These are phyloP conservation scores for Lasiurus cinereus DNA, from an alignment of 2,113 vertebrate genomes.

Conservation along the genomic window DNA sequence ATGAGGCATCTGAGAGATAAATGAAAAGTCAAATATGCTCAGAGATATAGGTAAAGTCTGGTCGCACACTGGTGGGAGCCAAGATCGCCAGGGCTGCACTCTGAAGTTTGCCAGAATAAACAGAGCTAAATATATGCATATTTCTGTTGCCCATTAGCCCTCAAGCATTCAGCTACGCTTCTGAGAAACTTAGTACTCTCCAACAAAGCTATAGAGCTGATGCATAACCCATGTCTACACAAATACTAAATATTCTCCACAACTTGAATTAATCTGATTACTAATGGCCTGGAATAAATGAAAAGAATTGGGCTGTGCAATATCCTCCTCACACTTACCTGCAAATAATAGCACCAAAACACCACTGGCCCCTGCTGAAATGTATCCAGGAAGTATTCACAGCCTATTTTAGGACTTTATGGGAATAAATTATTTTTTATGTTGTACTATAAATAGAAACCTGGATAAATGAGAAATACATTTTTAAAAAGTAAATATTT, in stretches of 20 bases:
- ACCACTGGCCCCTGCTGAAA: background rate
- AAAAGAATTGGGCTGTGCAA: slow-evolving; percentile 1
- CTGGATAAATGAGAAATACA: slow-evolving; percentile 17
- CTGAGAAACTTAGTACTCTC: slow-evolving; percentile 62
- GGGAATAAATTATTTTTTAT: background rate
- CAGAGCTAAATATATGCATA: slow-evolving; percentile 70
- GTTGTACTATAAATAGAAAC: background rate
- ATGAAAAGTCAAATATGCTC: slow-evolving; percentile 27
- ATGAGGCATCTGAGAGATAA: background rate
- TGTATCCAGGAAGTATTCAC: background rate
- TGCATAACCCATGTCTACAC: background rate
- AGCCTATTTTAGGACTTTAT: background rate
- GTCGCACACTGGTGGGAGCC: background rate
- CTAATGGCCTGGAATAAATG: slow-evolving; percentile 65
- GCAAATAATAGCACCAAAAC: background rate
- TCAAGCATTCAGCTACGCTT: slow-evolving; percentile 46
- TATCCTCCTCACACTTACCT: background rate
- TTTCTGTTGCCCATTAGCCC: slow-evolving; percentile 54
- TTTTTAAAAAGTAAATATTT: background rate
- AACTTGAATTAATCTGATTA: slow-evolving; percentile 52
- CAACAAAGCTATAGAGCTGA: slow-evolving; percentile 44
- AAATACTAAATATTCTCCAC: slow-evolving; percentile 41
- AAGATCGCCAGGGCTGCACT: background rate
- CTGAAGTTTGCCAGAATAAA: slow-evolving; percentile 66
- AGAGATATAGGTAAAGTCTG: background rate